Percentiles rank a stretch among this genome's conserved stretches.
Evolutionary conservation across 2,113 vertebrate species (phyloP).

Genomic region (Dipodomys spectabilis): DNA sequence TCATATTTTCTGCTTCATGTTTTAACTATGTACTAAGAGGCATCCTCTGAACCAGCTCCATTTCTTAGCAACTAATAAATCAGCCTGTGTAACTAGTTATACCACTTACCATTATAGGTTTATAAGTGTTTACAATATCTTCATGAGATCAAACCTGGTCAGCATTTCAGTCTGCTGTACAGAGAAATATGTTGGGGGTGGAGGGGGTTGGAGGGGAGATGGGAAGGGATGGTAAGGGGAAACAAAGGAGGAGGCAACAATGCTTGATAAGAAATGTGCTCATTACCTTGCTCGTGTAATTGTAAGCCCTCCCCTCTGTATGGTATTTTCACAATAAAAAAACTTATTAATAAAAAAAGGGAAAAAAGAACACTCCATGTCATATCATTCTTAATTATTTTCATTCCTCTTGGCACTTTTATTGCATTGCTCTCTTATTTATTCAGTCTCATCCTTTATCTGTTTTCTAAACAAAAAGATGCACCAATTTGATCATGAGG

Average conservation of each 20-base stretch:
- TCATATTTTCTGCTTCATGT: background rate
- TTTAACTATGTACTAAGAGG: background rate
- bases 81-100: background rate
- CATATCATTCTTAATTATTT: background rate
- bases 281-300: too few species aligned
- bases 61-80: background rate
- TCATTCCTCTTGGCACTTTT: background rate
- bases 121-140: conserved; percentile 22
- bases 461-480: background rate
- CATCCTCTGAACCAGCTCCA: background rate
- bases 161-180: background rate
- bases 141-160: background rate
- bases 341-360: too few species aligned
- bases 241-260: too few species aligned
- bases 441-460: background rate
- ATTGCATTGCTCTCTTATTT: background rate
- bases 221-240: too few species aligned
- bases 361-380: background rate
- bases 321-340: too few species aligned
- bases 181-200: background rate
- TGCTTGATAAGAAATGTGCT: too few species aligned
- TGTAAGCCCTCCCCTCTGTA: too few species aligned
- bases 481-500: background rate
- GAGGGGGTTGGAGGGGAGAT: too few species aligned
- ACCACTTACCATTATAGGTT: background rate